Conservation (phyloP, 2,797 vertebrate species). For the Psittacula echo region DNA sequence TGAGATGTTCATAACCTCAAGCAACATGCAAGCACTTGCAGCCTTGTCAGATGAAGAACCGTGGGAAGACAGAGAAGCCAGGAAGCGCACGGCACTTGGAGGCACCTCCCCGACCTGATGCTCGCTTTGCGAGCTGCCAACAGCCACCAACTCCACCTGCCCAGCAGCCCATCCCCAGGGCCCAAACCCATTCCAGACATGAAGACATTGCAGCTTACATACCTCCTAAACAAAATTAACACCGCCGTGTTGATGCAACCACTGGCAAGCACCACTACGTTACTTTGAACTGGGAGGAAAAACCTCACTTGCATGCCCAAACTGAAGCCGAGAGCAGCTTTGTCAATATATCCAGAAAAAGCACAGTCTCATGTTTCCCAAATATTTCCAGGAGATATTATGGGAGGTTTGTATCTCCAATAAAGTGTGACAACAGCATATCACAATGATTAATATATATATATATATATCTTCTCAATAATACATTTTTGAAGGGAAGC, state of each 20-base stretch:
- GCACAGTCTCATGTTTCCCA: neutral
- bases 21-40: neutral
- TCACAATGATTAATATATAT: neutral
- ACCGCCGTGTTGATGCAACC: slow-evolving; percentile 4
- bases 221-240: slow-evolving; percentile 36
- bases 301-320: neutral
- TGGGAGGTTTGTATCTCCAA: neutral
- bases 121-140: accelerated
- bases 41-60: neutral
- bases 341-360: slow-evolving; percentile 10
- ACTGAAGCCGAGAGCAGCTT: slow-evolving; percentile 28
- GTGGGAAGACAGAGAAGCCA: neutral
- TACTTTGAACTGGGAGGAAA: neutral
- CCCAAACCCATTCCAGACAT: neutral
- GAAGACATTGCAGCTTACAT: neutral
- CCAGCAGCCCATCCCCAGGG: neutral
- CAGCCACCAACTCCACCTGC: neutral
- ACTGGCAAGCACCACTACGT: neutral
- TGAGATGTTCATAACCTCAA: slow-evolving; percentile 35
- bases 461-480: neutral
- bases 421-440: neutral
- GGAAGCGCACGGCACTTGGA: neutral
- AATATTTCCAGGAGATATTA: neutral
- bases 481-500: neutral
- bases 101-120: accelerated